Evolutionary conservation across 37 sponge, comb jelly and placozoan species (phyloP), one percentile per base, ranked within the genome.

Genomic region (Ianthella basta): DNA sequence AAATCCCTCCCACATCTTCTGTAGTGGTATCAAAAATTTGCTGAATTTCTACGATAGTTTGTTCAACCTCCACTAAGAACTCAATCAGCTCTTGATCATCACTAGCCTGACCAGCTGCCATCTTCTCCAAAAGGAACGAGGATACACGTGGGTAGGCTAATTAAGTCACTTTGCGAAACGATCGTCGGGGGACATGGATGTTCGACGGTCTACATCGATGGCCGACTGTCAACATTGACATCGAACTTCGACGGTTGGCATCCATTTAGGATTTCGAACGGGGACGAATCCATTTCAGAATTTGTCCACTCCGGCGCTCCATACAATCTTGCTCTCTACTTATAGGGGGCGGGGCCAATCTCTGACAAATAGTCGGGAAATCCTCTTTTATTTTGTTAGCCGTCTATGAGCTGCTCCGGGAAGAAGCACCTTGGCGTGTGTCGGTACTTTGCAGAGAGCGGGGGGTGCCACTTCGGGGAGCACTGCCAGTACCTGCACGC

Each of bases 391-490:
- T 44, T 44, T 44, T 3, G 6, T 44, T 44, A 8, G 50, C 8
- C 8, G 50, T 16, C 20, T 12, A 85, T 85, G 85, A 33, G 41
- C 63, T 14, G 78, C 19, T 44, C 56, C 14, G 24, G 29, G 21
- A 91, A 87, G 60, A 60, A 56, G 55, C 82, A 67, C 0, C 6
- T 35, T 4, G 72, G 72, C 37, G 72, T 83, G 8, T 92, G 92
- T 50, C 83, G 90, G 21, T 89, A 92, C 85, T 92, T 79, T 61
- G 70, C 91, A 10, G 55, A 86, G 32, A 54, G 60, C 15, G 87
- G 86, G 33, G 65, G 68, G 14, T 92, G 92, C 80, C 81, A 40
- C 57, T 92, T 89, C 33, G 92, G 91, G 18, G 92, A 92, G 44
- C 61, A 81, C 40, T 92, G 92, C 80, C 92, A 92, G 81, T 92